Evolutionary conservation across 37 sponge, comb jelly and placozoan species (phyloP).

Genomic region (Tethya wilhelma): DNA sequence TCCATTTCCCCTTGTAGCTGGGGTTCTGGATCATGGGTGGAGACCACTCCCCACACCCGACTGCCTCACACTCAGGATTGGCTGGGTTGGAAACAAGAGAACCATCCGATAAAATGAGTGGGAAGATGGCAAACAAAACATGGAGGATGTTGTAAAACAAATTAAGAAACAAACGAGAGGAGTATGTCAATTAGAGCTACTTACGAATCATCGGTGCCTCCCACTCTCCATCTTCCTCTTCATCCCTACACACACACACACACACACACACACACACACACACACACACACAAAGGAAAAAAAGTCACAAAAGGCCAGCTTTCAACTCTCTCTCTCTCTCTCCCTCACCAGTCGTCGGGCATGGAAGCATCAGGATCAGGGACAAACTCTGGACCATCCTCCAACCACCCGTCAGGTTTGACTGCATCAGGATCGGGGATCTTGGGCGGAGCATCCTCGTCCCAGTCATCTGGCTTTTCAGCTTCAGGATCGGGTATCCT

Average conservation of each 20-base stretch:
- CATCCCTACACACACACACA: slow-evolving; percentile 78
- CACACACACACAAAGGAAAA: not conserved
- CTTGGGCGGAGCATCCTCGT: slow-evolving; percentile 95
- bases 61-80: slow-evolving; percentile 94
- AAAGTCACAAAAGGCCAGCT: not conserved
- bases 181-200: not conserved
- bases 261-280: not conserved
- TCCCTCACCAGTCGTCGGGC: slow-evolving; percentile 93
- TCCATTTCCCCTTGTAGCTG: slow-evolving; percentile 97
- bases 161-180: not conserved
- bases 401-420: slow-evolving; percentile 96
- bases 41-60: slow-evolving; percentile 97
- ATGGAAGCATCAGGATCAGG: slow-evolving; percentile 91
- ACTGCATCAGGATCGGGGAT: slow-evolving; percentile 92
- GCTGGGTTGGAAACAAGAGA: slow-evolving; percentile 39
- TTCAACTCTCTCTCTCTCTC: not conserved
- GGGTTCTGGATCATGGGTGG: slow-evolving; percentile 92
- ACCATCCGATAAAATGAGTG: not conserved
- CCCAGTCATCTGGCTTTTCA: slow-evolving; percentile 97
- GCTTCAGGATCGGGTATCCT: slow-evolving; percentile 96
- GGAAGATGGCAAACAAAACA: not conserved
- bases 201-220: slow-evolving; percentile 92
- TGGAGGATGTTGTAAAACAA: not conserved
- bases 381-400: slow-evolving; percentile 89
- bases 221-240: slow-evolving; percentile 99